These are phyloP conservation scores for Eupithecia subfuscata DNA, from an alignment of 2,888 invertebrate species.

Conservation along the genomic window DNA sequence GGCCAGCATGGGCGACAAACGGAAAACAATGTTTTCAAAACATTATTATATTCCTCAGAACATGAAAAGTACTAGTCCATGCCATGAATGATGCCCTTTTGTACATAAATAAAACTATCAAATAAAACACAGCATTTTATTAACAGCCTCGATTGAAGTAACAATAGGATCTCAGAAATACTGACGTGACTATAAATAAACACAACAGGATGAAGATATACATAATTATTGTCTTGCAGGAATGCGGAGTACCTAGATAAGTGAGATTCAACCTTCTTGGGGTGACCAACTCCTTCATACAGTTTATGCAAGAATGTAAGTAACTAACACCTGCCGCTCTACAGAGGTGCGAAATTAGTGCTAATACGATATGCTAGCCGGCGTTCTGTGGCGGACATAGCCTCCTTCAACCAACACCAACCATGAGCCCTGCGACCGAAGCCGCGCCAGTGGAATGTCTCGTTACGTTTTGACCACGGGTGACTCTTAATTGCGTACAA, in stretches of 20 bases:
- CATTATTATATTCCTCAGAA: no score
- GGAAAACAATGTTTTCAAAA: no score
- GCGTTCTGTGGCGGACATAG: background rate
- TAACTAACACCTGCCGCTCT: constrained; percentile 15
- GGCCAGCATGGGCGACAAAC: no score
- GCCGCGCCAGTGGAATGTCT: constrained; percentile 17
- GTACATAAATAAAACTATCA: constrained; percentile 38
- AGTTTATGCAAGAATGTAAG: constrained; percentile 11
- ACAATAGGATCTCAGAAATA: constrained; percentile 70
- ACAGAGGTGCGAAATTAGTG: constrained; percentile 25
- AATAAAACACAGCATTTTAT: constrained; percentile 63
- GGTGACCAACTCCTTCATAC: constrained; percentile 30
- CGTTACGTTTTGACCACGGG: background rate
- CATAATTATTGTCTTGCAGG: constrained; percentile 33
- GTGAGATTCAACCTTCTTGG: constrained; percentile 33
- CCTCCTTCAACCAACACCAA: background rate
- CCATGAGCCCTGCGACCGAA: constrained; percentile 5
- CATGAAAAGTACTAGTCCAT: no score
- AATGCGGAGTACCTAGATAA: constrained; percentile 21
- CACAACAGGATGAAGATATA: constrained; percentile 19
- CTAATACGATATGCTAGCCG: constrained; percentile 2
- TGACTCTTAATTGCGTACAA: background rate
- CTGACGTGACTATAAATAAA: constrained; percentile 52
- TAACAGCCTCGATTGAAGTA: constrained; percentile 68
- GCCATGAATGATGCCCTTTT: no score